Conservation (phyloP, 2,888 invertebrate genomes). For the Lamproptera curius region DNA sequence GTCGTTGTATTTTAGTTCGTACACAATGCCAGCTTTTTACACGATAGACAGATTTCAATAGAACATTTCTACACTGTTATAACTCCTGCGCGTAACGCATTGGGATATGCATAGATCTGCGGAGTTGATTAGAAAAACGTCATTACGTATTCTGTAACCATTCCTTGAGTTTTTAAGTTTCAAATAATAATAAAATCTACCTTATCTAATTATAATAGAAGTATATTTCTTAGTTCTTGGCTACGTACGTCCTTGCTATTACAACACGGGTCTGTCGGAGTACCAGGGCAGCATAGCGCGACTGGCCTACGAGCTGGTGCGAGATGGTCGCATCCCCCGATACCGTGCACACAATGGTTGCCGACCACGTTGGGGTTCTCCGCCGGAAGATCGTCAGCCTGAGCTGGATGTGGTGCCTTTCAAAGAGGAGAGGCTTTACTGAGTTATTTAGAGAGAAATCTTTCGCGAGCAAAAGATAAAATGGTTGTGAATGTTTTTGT, state of each 20-base stretch:
- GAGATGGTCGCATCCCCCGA: conserved; percentile 54
- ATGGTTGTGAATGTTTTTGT: no score
- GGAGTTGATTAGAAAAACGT: no score
- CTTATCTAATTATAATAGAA: no score
- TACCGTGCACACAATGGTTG: conserved; percentile 58
- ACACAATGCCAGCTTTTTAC: no score
- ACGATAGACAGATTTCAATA: no score
- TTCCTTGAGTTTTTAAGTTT: no score
- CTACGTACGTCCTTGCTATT: conserved; percentile 52
- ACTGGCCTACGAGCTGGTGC: conserved; percentile 61
- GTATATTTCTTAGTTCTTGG: conserved; percentile 52
- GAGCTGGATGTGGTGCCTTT: conserved; percentile 56
- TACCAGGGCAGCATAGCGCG: conserved; percentile 60
- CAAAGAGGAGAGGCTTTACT: conserved; percentile 60
- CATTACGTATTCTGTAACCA: no score
- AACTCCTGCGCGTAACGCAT: no score
- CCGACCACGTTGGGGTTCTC: conserved; percentile 56
- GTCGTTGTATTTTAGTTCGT: no score
- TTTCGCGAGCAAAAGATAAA: neutral
- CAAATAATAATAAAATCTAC: no score
- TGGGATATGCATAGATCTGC: no score
- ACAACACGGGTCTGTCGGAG: conserved; percentile 56
- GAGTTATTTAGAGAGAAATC: conserved; percentile 18
- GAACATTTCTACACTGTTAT: no score
- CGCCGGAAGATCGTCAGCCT: conserved; percentile 63